A percentile compares a stretch with the other conserved stretches of the same genome.
Evolutionary conservation across 2,888 invertebrate species (phyloP).

Genomic region (Heliconius hortense): DNA sequence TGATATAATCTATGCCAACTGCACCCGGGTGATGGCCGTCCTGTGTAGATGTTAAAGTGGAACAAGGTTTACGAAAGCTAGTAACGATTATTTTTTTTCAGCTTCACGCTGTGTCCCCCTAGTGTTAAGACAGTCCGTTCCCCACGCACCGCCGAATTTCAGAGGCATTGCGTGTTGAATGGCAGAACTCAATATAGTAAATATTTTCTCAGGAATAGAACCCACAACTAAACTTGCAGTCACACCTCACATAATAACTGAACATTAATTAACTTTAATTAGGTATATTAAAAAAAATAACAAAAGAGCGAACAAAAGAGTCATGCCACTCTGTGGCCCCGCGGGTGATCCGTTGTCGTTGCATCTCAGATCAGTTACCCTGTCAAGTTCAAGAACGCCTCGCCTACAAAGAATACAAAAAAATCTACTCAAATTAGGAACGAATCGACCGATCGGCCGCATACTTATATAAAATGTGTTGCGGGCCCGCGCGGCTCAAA

Average conservation of each 20-base stretch:
- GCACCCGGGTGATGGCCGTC: constrained; percentile 59
- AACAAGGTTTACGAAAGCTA: constrained; percentile 74
- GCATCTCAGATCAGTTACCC: constrained; percentile 55
- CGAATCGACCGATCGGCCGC: constrained; percentile 74
- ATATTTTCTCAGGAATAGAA: too few species aligned
- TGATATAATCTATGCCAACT: constrained; percentile 47
- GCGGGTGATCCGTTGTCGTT: constrained; percentile 44
- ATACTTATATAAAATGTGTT: constrained; percentile 73
- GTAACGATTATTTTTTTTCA: constrained; percentile 21
- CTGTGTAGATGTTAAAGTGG: constrained; percentile 68
- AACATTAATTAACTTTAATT: not conserved
- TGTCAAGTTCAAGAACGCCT: constrained; percentile 73
- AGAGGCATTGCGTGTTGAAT: too few species aligned
- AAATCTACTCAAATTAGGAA: constrained; percentile 74
- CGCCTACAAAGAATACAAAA: constrained; percentile 56
- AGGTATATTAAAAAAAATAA: constrained; percentile 16
- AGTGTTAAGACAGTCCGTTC: too few species aligned
- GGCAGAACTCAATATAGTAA: too few species aligned
- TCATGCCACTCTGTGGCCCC: constrained; percentile 40
- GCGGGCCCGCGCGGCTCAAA: constrained; percentile 76
- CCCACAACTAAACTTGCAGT: too few species aligned
- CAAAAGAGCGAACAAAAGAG: constrained; percentile 24
- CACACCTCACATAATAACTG: too few species aligned
- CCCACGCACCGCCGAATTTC: too few species aligned
- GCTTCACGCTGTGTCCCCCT: too few species aligned